Base-by-base conservation (phyloP, 2,888 invertebrate genomes). In the Cybosia mesomella region DNA sequence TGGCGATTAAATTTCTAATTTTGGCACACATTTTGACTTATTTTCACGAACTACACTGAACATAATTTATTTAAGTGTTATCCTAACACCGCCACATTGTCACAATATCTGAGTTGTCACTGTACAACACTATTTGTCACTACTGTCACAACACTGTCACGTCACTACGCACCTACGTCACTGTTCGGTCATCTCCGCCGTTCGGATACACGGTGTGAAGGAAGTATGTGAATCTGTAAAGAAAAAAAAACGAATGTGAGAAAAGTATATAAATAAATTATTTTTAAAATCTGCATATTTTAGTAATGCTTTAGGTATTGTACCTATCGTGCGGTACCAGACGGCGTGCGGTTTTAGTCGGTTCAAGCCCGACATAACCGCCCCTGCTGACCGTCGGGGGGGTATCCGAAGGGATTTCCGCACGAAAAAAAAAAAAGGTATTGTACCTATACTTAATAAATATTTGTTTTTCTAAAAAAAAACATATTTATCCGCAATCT, bases 21-120 rank as follows among this genome's bases (percentile, higher is more conserved):
- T 90, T 90, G 86, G 89, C 88, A 91, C 89, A 89, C 93, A 93
- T 93, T 80, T 92, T 92, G 85, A 80, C 65, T 76, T 82, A 77
- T 67, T 82, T 75, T 62, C 77, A 79, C 67, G 74, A 66, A 79
- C 80, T 71, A 72, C 88, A 91, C 88, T 83, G 85, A 86, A 90
- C 91, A 92, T 92, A 91, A 83, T 87, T 89, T 83, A 76, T 78
- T 43, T 67, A 67, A 74, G 74, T 70, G 55, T 73, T 80, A 73
- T 69, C n/a, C n/a, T 82, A 89, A 89, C 89, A 92, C 85, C 89
- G 87, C 83, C 86, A 87, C 91, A 92, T 92, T 72, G 77, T 78
- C 76, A 76, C 67, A 84, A 76, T 68, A 70, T 78, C 76, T 72
- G 71, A 58, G 58, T 75, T 80, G 28, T 34, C 59, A 80, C 80